Conservation (phyloP, 1,140 invertebrate genomes). For the Cotesia glomerata region DNA sequence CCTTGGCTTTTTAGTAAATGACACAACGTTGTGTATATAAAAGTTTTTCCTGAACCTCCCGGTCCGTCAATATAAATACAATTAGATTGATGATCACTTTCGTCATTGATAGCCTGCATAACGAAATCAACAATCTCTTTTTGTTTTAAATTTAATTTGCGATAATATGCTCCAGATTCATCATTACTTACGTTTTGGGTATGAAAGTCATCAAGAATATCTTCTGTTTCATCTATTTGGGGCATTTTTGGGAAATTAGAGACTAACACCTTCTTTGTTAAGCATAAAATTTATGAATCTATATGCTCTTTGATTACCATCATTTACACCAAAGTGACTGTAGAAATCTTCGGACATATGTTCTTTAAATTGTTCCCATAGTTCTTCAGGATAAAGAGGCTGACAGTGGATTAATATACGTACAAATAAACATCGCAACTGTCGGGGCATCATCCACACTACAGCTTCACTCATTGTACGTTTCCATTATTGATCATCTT, state of each 20-base stretch:
- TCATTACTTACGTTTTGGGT: too few relatives aligned
- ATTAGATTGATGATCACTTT: neutral
- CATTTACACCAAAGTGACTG: neutral
- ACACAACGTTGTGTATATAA: neutral
- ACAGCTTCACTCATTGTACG: slow-evolving; percentile 13
- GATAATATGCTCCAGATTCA: neutral
- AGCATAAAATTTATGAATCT: neutral
- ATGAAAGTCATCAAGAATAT: too few relatives aligned
- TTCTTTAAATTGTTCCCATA: neutral
- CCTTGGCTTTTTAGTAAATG: neutral
- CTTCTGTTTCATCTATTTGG: neutral
- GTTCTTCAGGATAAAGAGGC: neutral
- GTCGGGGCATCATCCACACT: neutral
- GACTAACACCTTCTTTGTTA: neutral
- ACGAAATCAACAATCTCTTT: neutral
- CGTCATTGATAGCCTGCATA: neutral
- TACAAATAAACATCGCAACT: slow-evolving; percentile 7
- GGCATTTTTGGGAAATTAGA: neutral
- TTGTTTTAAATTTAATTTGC: slow-evolving; percentile 1
- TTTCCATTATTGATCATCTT: slow-evolving; percentile 30
- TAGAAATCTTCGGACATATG: neutral
- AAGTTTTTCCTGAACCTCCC: neutral
- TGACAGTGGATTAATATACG: slow-evolving; percentile 1
- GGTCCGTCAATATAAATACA: neutral
- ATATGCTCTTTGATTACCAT: neutral